phyloP scores from a whole-genome alignment of 2,888 invertebrate species.

The Dione vanillae region DNA sequence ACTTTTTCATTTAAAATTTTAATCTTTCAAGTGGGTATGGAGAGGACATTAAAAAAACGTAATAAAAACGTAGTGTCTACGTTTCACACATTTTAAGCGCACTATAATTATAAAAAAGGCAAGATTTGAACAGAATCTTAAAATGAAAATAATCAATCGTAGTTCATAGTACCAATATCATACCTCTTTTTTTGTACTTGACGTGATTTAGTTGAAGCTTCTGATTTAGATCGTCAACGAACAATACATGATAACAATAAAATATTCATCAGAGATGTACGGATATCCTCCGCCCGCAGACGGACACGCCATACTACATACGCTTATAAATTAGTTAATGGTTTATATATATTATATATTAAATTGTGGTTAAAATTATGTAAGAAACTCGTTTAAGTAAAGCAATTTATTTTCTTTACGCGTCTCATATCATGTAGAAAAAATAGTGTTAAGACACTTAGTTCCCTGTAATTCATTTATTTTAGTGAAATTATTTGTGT shows the following conservation, averaged over 20 bases:
- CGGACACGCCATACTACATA: constrained; percentile 50
- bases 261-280: constrained; percentile 67
- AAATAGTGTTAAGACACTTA: neutral
- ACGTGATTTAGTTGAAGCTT: neutral
- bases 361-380: constrained; percentile 19
- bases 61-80: no score
- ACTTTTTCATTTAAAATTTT: no score
- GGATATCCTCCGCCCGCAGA: constrained; percentile 66
- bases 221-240: constrained; percentile 36
- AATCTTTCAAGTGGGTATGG: no score
- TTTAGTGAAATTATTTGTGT: no score
- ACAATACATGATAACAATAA: constrained; percentile 67
- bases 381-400: neutral
- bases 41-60: no score
- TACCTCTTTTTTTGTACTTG: neutral
- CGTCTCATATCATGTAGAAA: neutral
- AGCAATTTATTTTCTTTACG: no score
- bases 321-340: constrained; percentile 35
- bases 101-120: no score
- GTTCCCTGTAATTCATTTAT: no score
- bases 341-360: constrained; percentile 11
- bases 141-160: neutral
- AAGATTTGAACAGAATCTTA: no score
- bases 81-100: no score
- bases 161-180: neutral